A percentile compares a stretch with the other conserved stretches of the same genome.
Evolutionary conservation across 2,888 invertebrate genomes (phyloP).

Genomic region (Leptinotarsa tumamoca): DNA sequence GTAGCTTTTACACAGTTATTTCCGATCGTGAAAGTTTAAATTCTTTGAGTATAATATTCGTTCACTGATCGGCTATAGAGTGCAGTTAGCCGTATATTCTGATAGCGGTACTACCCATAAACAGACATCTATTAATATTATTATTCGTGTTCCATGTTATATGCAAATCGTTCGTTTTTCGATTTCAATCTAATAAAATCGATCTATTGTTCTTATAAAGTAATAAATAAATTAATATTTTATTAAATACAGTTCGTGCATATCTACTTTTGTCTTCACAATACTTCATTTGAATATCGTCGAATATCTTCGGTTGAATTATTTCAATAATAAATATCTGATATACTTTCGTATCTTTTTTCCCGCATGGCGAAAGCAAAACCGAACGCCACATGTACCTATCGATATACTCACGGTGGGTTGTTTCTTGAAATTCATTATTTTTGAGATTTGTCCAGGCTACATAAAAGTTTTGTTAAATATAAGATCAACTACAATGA

Average conservation of each 20-base stretch:
- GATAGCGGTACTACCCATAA: conserved; percentile 45
- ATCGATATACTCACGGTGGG: neutral
- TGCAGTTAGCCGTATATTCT: conserved; percentile 7
- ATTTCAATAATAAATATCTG: conserved; percentile 56
- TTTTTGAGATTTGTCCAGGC: too few species aligned
- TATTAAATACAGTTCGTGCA: conserved; percentile 59
- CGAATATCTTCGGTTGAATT: conserved; percentile 57
- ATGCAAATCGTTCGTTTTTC: conserved; percentile 61
- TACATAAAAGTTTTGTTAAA: too few species aligned
- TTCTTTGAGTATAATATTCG: neutral
- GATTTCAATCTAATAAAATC: conserved; percentile 66
- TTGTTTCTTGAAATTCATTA: too few species aligned
- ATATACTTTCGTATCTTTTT: conserved; percentile 32
- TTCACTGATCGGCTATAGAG: neutral
- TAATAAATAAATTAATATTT: conserved; percentile 66
- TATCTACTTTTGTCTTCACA: conserved; percentile 57
- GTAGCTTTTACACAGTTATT: too few species aligned
- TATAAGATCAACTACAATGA: too few species aligned
- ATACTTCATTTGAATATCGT: conserved; percentile 64
- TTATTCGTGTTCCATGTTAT: conserved; percentile 59
- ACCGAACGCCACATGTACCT: neutral
- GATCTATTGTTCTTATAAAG: conserved; percentile 66
- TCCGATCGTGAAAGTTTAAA: too few species aligned
- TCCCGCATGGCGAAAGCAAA: neutral
- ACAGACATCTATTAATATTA: conserved; percentile 57